Conservation (phyloP, 2,888 invertebrate genomes). For the Colostygia pectinataria region DNA sequence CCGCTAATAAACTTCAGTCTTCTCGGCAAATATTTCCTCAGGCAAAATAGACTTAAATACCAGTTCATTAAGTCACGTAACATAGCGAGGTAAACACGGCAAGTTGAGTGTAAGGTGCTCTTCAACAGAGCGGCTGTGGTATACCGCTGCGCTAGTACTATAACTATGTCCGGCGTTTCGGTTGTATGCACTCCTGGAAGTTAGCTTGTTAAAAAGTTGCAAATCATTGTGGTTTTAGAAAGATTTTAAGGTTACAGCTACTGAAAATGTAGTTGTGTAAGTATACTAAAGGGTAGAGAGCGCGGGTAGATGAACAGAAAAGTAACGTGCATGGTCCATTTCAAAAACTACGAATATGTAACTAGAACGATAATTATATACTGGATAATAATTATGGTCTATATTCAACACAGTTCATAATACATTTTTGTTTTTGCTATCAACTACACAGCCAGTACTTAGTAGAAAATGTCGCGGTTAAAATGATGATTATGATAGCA, state of each 20-base stretch:
- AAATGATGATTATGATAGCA: no score
- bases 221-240: constrained; percentile 6
- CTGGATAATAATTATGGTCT: no score
- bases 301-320: no score
- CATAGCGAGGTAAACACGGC: constrained; percentile 37
- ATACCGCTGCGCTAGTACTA: constrained; percentile 17
- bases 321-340: no score
- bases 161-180: constrained; percentile 23
- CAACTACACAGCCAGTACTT: no score
- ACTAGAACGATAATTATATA: no score
- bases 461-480: no score
- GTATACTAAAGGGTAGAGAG: no score
- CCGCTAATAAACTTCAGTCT: constrained; percentile 25
- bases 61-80: constrained; percentile 38
- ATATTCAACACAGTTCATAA: no score
- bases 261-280: no score
- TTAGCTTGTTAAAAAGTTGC: constrained; percentile 21
- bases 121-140: constrained; percentile 29
- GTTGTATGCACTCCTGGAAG: constrained; percentile 18
- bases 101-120: constrained; percentile 35
- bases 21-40: constrained; percentile 25
- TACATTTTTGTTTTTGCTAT: no score
- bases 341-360: no score
- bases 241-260: constrained; percentile 7
- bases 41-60: constrained; percentile 28